A percentile compares a stretch with the other conserved stretches of the same genome.
phyloP scores from a whole-genome alignment of 2,113 vertebrate genomes.

The Cyprichromis sp. region DNA sequence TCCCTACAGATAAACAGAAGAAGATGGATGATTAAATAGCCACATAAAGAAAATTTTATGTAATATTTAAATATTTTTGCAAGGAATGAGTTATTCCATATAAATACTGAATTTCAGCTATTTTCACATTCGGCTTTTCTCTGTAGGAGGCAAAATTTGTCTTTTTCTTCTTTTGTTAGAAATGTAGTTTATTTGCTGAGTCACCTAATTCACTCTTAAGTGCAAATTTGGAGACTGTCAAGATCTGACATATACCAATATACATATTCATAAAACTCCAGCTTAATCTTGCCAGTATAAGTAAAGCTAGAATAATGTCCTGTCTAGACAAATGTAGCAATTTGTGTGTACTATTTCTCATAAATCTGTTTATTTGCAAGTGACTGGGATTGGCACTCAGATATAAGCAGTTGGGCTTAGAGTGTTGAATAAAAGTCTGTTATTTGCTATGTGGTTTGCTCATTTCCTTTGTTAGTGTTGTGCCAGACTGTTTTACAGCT shows the following conservation, averaged over 20 bases:
- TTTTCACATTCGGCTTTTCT: neutral
- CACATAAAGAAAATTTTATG: neutral
- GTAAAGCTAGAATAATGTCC: constrained; percentile 49
- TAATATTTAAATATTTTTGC: neutral
- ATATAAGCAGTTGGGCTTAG: constrained; percentile 34
- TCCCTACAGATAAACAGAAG: neutral
- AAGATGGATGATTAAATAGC: neutral
- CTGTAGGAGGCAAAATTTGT: neutral
- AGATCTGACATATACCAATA: constrained; percentile 37
- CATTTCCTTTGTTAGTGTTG: constrained; percentile 72
- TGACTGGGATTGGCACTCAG: constrained; percentile 45
- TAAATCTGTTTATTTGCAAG: constrained; percentile 58
- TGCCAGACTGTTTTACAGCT: constrained; percentile 51
- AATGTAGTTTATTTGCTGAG: constrained; percentile 18
- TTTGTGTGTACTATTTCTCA: constrained; percentile 66
- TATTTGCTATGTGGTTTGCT: constrained; percentile 70
- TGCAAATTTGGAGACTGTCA: constrained; percentile 35
- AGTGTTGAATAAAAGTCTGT: constrained; percentile 60
- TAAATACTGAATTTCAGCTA: neutral
- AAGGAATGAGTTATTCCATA: neutral
- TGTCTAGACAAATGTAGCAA: constrained; percentile 62
- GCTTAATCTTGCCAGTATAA: constrained; percentile 31
- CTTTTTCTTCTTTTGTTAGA: neutral
- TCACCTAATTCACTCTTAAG: constrained; percentile 18
- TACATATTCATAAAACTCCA: constrained; percentile 42